These are phyloP conservation scores for Rhinolophus ferrumequinum DNA, from an alignment of 2,113 vertebrate genomes.

Conservation along the genomic window DNA sequence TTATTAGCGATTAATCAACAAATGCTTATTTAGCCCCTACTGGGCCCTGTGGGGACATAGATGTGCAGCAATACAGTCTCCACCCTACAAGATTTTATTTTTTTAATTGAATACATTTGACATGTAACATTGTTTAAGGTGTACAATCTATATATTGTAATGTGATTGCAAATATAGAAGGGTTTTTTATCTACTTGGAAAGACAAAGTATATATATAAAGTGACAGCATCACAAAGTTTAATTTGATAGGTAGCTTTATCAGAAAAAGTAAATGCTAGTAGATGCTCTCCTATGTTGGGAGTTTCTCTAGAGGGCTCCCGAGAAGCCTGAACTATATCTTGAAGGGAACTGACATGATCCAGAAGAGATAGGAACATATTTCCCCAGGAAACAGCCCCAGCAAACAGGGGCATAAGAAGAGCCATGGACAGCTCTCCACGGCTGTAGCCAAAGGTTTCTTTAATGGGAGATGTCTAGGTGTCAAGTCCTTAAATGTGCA, in stretches of 20 bases:
- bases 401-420: neutral
- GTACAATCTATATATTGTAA: neutral
- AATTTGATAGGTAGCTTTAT: neutral
- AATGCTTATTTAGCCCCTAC: neutral
- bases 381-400: neutral
- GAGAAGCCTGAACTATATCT: neutral
- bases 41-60: neutral
- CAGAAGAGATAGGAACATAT: neutral
- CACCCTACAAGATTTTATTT: neutral
- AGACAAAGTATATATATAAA: neutral
- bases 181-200: neutral
- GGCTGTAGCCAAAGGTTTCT: neutral
- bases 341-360: neutral
- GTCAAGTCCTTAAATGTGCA: neutral
- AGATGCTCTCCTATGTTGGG: neutral
- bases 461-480: neutral
- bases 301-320: neutral
- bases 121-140: neutral
- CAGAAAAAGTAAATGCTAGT: neutral
- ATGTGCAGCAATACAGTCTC: neutral
- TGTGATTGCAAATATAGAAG: neutral
- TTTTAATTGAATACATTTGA: neutral
- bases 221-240: neutral
- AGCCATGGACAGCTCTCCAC: neutral
- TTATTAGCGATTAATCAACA: neutral